Evolutionary conservation across 1,140 invertebrate genomes (phyloP).

Genomic region (Panagrolaimus sp.): DNA sequence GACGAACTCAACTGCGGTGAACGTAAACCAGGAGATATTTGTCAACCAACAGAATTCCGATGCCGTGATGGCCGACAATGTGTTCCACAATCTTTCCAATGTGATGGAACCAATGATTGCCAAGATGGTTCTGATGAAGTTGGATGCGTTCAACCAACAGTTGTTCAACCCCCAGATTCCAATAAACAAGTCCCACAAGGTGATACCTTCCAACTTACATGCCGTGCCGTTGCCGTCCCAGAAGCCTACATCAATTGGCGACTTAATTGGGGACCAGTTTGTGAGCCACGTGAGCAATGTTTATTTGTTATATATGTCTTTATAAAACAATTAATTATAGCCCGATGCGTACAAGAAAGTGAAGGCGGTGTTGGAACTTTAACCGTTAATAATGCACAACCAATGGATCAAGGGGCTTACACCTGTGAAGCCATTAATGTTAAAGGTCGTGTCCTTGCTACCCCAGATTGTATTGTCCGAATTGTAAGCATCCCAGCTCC

Average conservation of each 20-base stretch:
- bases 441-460: conserved; percentile 75
- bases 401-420: conserved; percentile 82
- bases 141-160: conserved; percentile 60
- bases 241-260: conserved; percentile 87
- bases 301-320: conserved; percentile 66
- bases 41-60: conserved; percentile 74
- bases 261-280: conserved; percentile 89
- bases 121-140: conserved; percentile 73
- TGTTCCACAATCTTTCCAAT: conserved; percentile 85
- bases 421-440: conserved; percentile 92
- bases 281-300: conserved; percentile 66
- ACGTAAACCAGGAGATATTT: conserved; percentile 67
- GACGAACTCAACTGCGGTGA: conserved; percentile 60
- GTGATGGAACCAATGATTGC: conserved; percentile 76
- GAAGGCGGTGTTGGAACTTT: conserved; percentile 75
- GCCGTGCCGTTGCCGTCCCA: conserved; percentile 80
- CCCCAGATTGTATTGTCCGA: conserved; percentile 80
- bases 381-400: conserved; percentile 66
- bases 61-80: conserved; percentile 76
- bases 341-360: conserved; percentile 65
- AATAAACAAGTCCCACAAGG: conserved; percentile 61
- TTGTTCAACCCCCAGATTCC: conserved; percentile 54
- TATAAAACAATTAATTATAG: background rate
- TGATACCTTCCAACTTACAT: conserved; percentile 72
- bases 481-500: conserved; percentile 59